A percentile compares a stretch with the other conserved stretches of the same genome.
Evolutionary conservation across 2,113 vertebrate genomes (phyloP).

Genomic region (Oncorhynchus gorbuscha): DNA sequence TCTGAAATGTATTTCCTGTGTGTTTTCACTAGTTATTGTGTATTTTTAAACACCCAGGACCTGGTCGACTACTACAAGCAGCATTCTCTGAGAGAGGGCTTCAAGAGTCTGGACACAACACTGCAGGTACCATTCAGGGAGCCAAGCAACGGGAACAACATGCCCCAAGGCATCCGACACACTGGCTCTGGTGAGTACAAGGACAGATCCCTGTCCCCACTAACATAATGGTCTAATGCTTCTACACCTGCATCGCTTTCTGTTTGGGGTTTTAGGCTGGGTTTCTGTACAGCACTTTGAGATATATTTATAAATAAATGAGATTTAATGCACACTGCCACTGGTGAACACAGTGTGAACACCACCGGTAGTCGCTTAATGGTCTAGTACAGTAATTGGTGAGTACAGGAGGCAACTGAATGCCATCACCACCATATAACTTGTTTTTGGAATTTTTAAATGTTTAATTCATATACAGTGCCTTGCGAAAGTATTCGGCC

Average conservation of each 20-base stretch:
- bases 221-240: background rate
- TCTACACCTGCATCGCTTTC: too few relatives aligned
- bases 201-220: background rate
- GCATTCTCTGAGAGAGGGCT: conserved; percentile 92
- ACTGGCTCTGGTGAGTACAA: conserved; percentile 79
- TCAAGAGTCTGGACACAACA: conserved; percentile 90
- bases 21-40: background rate
- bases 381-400: background rate
- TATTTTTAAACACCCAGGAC: conserved; percentile 72
- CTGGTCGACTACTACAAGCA: conserved; percentile 90
- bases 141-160: conserved; percentile 67
- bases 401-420: background rate
- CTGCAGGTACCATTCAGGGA: conserved; percentile 88
- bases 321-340: too few relatives aligned
- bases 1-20: background rate
- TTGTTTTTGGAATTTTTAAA: background rate
- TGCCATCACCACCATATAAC: too few relatives aligned
- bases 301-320: too few relatives aligned
- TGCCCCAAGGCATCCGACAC: conserved; percentile 71
- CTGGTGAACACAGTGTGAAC: too few relatives aligned
- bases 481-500: too few relatives aligned
- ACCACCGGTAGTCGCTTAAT: background rate
- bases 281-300: too few relatives aligned
- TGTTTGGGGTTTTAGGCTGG: too few relatives aligned
- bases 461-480: background rate